These are phyloP conservation scores for Dascyllus trimaculatus DNA, from an alignment of 2,113 vertebrate species.

Conservation along the genomic window DNA sequence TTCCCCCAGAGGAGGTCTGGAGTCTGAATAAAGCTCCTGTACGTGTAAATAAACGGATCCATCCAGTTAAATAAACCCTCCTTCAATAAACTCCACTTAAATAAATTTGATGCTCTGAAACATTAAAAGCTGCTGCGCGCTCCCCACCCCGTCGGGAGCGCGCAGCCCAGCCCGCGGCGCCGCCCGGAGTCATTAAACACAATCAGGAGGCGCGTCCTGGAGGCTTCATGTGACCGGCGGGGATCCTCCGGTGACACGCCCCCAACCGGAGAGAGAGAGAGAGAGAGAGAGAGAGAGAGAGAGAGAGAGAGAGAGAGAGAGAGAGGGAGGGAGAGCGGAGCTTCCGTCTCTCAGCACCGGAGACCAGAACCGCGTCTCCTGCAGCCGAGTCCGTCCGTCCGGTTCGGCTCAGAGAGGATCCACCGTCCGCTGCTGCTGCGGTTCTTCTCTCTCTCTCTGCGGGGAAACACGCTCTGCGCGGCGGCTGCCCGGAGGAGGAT, in stretches of 20 bases:
- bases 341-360: conserved; percentile 46
- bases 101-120: too few species aligned
- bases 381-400: background rate
- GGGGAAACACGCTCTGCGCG: background rate
- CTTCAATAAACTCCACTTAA: too few species aligned
- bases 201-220: too few species aligned
- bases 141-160: background rate
- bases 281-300: background rate
- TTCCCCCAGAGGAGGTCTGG: too few species aligned
- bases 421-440: background rate
- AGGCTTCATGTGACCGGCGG: background rate
- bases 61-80: too few species aligned
- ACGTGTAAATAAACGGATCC: too few species aligned
- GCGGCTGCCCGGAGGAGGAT: conserved; percentile 38
- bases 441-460: background rate
- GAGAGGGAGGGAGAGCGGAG: conserved; percentile 18
- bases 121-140: background rate
- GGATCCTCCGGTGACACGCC: conserved; percentile 38
- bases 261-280: background rate
- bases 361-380: conserved; percentile 14
- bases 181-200: too few species aligned
- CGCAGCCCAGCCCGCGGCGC: background rate
- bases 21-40: too few species aligned
- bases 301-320: background rate
- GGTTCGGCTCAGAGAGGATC: background rate